Evolutionary conservation across 2,797 vertebrate genomes (phyloP), one percentile per base, ranked within the genome.

Genomic region (Mus minutoides): DNA sequence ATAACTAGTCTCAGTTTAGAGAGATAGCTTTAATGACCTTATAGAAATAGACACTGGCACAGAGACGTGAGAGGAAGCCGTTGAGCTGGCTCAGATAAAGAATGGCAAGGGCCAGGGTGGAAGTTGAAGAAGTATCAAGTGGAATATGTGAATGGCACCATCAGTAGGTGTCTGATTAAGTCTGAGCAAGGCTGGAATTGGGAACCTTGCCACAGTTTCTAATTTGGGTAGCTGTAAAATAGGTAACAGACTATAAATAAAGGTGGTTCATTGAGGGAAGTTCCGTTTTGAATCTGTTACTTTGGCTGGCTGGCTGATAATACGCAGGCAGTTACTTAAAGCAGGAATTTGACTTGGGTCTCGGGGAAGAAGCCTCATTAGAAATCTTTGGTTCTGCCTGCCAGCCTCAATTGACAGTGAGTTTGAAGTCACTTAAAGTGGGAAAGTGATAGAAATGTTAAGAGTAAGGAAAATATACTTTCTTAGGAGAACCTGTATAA

Each of bases 281-380:
- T 92, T 94, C 29, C 21, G 34, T 64, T 95, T 89, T 85, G 46
- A 69, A 46, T 82, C 9, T 67, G 8, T 69, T 88, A 43, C 85
- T 93, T 95, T 90, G 85, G 92, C 76, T 80, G 37, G 52, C 58
- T 94, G 11, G 54, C 60, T 90, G 69, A 75, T 67, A 62, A 54
- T 40, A 90, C 29, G 40, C 17, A 90, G 71, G 34, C 58, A 24
- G 76, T 88, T 88, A 58, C 71, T 92, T 46, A 71, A 40, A 96
- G 64, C 10, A 94, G 52, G 58, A 84, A 71, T 64, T 84, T 56
- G 83, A 19, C 6, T 7, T 86, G 31, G 71, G 52, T 92, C 37
- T 79, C 6, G 56, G 52, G 52, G 90, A 77, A 69, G 43, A 71
- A 43, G 60, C 73, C 56, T 73, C 88, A 43, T 34, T 40, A 37